These are phyloP conservation scores for Danio aesculapii DNA, from an alignment of 2,797 vertebrate species.

Conservation along the genomic window DNA sequence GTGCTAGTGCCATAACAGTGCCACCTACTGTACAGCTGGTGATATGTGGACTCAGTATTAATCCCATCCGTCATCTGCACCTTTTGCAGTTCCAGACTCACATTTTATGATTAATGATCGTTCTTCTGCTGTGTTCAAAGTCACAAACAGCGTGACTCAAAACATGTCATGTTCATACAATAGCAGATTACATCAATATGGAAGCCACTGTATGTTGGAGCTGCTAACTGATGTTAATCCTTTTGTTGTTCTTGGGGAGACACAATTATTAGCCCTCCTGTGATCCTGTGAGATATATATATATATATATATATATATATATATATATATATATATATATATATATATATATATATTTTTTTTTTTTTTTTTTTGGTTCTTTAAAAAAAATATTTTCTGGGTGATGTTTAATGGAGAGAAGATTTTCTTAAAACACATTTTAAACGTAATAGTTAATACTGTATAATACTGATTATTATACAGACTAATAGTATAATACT, in stretches of 20 bases:
- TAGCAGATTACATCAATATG: background rate
- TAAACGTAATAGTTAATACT: no score
- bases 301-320: no score
- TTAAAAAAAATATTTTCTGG: no score
- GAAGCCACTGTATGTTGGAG: background rate
- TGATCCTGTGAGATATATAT: no score
- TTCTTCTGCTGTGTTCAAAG: background rate
- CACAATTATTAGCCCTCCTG: no score
- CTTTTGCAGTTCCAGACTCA: background rate
- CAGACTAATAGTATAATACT: no score
- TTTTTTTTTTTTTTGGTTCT: no score
- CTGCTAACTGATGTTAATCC: background rate
- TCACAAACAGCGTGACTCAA: background rate
- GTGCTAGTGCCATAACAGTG: constrained; percentile 47
- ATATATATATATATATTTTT: no score
- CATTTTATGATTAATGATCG: background rate
- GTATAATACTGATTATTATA: no score
- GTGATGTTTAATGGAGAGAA: no score
- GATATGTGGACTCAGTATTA: background rate
- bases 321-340: no score
- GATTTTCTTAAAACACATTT: no score
- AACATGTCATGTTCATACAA: background rate
- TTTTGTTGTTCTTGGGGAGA: background rate
- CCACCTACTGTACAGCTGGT: constrained; percentile 49
- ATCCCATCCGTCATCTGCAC: background rate